phyloP scores from a whole-genome alignment of 2,113 vertebrate genomes.

The Nothobranchius kuhntae region DNA sequence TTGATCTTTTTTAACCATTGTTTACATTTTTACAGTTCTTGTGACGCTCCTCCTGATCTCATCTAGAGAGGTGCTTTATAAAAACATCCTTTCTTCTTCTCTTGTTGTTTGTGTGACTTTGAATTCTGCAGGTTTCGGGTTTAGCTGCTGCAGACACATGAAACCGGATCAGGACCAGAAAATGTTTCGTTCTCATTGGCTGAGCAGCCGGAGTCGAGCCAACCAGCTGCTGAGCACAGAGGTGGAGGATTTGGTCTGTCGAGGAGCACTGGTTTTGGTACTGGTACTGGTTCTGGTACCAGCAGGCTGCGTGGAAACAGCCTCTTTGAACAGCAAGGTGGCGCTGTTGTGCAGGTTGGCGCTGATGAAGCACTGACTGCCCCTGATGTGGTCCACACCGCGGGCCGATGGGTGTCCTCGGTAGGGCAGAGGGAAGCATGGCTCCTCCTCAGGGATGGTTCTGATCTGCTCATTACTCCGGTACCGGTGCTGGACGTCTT shows the following conservation, averaged over 20 bases:
- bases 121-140: too few species aligned
- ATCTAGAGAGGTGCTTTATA: too few species aligned
- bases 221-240: slow-evolving; percentile 87
- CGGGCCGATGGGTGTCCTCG: slow-evolving; percentile 79
- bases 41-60: too few species aligned
- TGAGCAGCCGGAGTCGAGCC: slow-evolving; percentile 88
- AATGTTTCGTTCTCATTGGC: slow-evolving; percentile 81
- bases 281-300: slow-evolving; percentile 16
- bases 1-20: too few species aligned
- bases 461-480: slow-evolving; percentile 94
- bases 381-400: slow-evolving; percentile 89
- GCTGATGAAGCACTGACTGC: slow-evolving; percentile 85
- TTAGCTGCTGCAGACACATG: too few species aligned
- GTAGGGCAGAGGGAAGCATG: slow-evolving; percentile 75
- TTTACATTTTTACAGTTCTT: too few species aligned
- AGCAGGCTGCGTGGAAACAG: slow-evolving; percentile 74
- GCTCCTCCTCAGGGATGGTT: slow-evolving; percentile 86
- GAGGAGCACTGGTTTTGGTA: slow-evolving; percentile 12
- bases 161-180: too few species aligned
- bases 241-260: slow-evolving; percentile 60
- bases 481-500: slow-evolving; percentile 84
- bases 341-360: slow-evolving; percentile 87
- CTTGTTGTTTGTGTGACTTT: too few species aligned
- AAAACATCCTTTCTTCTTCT: too few species aligned
- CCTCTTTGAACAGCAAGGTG: slow-evolving; percentile 90